A percentile compares a stretch with the other conserved stretches of the same genome.
phyloP scores from a whole-genome alignment of 1,140 invertebrate genomes.

The Penaeus vannamei region DNA sequence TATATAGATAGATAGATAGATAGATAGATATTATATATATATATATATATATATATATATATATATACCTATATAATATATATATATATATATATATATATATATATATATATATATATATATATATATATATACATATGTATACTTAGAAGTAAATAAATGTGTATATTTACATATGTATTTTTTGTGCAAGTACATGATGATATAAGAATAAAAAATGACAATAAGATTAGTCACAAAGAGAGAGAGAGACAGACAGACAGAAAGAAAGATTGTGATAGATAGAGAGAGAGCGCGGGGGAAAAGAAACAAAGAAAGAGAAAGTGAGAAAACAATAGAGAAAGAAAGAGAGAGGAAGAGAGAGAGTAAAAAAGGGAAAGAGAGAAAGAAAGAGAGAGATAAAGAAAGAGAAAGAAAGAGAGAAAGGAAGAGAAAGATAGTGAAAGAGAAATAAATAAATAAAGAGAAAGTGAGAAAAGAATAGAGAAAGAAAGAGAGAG shows the following conservation, averaged over 20 bases:
- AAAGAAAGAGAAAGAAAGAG: background rate
- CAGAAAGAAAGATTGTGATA: background rate
- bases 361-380: background rate
- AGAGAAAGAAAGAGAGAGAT: background rate
- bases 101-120: background rate
- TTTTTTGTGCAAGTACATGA: no score
- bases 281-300: conserved; percentile 13
- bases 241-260: background rate
- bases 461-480: no score
- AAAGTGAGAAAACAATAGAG: background rate
- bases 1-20: background rate
- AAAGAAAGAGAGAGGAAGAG: background rate
- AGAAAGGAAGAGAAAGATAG: background rate
- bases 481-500: background rate
- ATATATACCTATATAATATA: background rate
- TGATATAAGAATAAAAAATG: no score
- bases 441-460: background rate
- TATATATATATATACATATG: conserved; percentile 15
- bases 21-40: background rate
- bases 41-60: conserved; percentile 1
- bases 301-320: background rate
- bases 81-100: conserved; percentile 19
- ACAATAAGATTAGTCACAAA: no score
- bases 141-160: no score
- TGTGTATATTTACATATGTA: no score